phyloP scores from a whole-genome alignment of 1,140 invertebrate species.

The Drosophila baimaii region DNA sequence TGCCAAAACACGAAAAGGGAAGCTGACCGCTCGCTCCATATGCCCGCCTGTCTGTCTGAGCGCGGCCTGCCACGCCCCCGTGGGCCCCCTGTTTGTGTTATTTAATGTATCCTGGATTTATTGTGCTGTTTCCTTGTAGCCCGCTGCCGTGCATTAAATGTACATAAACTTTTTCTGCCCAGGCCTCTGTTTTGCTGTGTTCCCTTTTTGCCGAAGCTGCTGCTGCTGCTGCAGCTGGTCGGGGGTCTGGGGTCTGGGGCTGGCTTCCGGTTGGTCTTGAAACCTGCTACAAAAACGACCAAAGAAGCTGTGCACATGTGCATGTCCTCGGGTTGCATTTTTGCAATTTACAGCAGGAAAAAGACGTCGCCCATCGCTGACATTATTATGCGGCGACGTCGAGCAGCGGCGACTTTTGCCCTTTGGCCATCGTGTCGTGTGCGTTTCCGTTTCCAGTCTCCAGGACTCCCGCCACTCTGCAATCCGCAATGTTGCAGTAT shows the following conservation, averaged over 20 bases:
- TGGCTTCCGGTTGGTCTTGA: constrained; percentile 77
- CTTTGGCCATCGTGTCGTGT: constrained; percentile 57
- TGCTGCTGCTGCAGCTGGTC: constrained; percentile 55
- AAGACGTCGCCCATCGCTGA: constrained; percentile 79
- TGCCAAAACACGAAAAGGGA: constrained; percentile 74
- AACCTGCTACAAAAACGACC: constrained; percentile 64
- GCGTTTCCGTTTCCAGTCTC: constrained; percentile 59
- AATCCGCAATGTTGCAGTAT: constrained; percentile 11
- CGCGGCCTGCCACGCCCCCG: constrained; percentile 29
- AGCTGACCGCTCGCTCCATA: constrained; percentile 69
- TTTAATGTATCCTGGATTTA: constrained; percentile 82
- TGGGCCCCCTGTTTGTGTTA: constrained; percentile 55
- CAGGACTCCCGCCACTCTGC: not conserved
- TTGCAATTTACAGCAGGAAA: constrained; percentile 78
- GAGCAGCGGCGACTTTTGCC: constrained; percentile 71
- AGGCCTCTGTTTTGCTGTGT: constrained; percentile 47
- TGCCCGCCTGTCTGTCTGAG: constrained; percentile 55
- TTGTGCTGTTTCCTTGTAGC: constrained; percentile 76
- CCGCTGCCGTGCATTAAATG: constrained; percentile 77
- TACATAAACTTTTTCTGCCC: constrained; percentile 67
- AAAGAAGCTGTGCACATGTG: constrained; percentile 51
- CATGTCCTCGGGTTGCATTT: constrained; percentile 64
- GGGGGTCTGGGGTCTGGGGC: constrained; percentile 49
- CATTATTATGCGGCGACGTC: constrained; percentile 78
- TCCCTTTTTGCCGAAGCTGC: constrained; percentile 32